These are phyloP conservation scores for Petrolisthes cinctipes DNA, from an alignment of 2,888 invertebrate species.

Conservation along the genomic window DNA sequence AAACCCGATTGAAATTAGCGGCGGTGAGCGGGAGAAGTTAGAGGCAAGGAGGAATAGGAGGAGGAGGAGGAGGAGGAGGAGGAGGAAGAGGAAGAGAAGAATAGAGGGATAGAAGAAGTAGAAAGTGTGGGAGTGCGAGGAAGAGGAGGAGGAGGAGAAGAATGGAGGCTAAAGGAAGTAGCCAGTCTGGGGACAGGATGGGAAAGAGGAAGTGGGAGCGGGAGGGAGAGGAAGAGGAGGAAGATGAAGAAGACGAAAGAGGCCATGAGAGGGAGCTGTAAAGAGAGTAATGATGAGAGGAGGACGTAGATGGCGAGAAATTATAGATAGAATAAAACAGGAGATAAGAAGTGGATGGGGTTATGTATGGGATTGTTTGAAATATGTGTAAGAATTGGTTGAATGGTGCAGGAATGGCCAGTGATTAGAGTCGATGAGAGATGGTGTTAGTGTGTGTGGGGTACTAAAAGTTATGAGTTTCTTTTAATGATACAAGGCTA, in stretches of 20 bases:
- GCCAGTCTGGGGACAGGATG: neutral
- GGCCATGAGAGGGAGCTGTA: neutral
- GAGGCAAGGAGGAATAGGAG: neutral
- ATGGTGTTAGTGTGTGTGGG: no score
- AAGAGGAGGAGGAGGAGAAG: neutral
- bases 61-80: neutral
- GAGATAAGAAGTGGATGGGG: neutral
- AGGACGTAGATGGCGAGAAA: neutral
- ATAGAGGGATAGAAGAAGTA: neutral
- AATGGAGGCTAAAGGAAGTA: neutral
- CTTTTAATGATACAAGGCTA: no score
- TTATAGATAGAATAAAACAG: neutral
- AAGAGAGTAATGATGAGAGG: neutral
- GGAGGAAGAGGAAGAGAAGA: no score
- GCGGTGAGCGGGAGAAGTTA: neutral
- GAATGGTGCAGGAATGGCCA: no score
- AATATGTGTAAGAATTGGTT: no score
- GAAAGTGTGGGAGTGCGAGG: neutral
- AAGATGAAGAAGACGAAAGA: neutral
- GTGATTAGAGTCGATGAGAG: no score
- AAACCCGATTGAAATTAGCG: conserved; percentile 36
- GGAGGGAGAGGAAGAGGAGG: neutral
- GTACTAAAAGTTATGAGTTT: no score
- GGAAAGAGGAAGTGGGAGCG: neutral
- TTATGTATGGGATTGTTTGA: neutral